Conservation (phyloP, 2,888 invertebrate species). For the Epinotia bilunana region DNA sequence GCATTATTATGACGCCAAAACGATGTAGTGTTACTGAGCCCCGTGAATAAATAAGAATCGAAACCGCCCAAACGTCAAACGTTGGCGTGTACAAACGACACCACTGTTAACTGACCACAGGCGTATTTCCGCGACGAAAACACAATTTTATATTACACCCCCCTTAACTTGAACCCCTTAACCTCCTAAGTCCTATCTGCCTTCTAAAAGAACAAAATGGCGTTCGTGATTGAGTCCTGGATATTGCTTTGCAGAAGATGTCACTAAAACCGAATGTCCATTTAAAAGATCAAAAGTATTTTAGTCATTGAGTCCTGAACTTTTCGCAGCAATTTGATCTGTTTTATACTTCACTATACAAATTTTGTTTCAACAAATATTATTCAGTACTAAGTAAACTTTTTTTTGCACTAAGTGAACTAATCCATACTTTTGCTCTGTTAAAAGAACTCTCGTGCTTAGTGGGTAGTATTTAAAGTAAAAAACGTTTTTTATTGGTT, state of each 20-base stretch:
- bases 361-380: background rate
- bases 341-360: background rate
- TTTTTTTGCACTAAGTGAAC: background rate
- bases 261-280: background rate
- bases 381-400: background rate
- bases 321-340: background rate
- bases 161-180: too few species aligned
- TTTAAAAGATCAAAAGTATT: constrained; percentile 1
- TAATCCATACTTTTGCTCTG: constrained; percentile 1
- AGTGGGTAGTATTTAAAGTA: too few species aligned
- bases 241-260: background rate
- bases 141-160: too few species aligned
- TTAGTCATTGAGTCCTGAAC: background rate
- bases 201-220: constrained; percentile 6
- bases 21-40: too few species aligned
- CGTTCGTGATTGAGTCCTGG: background rate
- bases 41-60: too few species aligned
- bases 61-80: too few species aligned
- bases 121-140: too few species aligned
- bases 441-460: background rate
- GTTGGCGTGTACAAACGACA: too few species aligned
- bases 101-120: too few species aligned
- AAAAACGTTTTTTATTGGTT: too few species aligned
- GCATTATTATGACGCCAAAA: too few species aligned
- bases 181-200: background rate